These are phyloP conservation scores for Artemia sinica DNA, from an alignment of 2,888 invertebrate species.

Conservation along the genomic window DNA sequence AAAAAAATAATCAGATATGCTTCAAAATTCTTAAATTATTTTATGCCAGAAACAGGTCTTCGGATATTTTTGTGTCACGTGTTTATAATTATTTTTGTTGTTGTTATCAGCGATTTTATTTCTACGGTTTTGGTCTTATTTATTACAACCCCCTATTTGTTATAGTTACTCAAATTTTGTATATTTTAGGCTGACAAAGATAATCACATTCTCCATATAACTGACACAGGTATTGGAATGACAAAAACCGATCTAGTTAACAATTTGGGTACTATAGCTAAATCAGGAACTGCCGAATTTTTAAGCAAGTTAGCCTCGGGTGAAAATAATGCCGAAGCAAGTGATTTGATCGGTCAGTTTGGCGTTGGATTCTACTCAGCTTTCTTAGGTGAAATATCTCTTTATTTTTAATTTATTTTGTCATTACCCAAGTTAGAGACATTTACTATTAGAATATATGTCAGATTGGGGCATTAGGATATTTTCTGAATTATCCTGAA, in stretches of 20 bases:
- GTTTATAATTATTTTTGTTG: slow-evolving; percentile 12
- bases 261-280: slow-evolving; percentile 95
- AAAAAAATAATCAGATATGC: too few relatives aligned
- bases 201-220: slow-evolving; percentile 72
- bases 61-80: background rate
- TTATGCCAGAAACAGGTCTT: too few relatives aligned
- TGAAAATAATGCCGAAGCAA: slow-evolving; percentile 43
- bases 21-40: too few relatives aligned
- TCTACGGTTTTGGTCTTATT: too few relatives aligned
- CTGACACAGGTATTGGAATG: slow-evolving; percentile 96
- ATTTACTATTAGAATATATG: too few relatives aligned
- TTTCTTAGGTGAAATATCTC: slow-evolving; percentile 44
- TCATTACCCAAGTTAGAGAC: too few relatives aligned
- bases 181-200: slow-evolving; percentile 57
- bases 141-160: background rate
- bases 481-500: background rate
- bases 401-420: too few relatives aligned
- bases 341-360: slow-evolving; percentile 98
- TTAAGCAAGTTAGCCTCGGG: slow-evolving; percentile 67
- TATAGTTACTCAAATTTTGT: slow-evolving; percentile 27
- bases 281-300: slow-evolving; percentile 92
- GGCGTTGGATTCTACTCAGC: slow-evolving; percentile 99
- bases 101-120: slow-evolving; percentile 24
- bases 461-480: background rate
- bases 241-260: slow-evolving; percentile 77